phyloP scores from a whole-genome alignment of 2,797 vertebrate species.

The Eutrigla gurnardus region DNA sequence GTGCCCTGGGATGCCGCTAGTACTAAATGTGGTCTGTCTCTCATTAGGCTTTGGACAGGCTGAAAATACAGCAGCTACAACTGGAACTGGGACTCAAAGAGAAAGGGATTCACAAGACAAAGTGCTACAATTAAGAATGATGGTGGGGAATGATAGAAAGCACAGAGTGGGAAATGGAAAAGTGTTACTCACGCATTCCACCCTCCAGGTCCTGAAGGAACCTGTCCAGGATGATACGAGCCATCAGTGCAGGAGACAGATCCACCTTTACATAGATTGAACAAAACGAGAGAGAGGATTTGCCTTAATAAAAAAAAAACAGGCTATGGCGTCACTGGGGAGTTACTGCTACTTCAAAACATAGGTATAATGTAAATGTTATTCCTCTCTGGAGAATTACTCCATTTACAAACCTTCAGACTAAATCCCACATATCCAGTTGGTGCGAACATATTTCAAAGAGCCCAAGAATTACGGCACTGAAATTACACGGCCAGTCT shows the following conservation, averaged over 20 bases:
- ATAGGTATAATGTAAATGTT: slow-evolving; percentile 25
- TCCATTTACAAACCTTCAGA: slow-evolving; percentile 60
- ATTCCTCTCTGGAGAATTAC: slow-evolving; percentile 47
- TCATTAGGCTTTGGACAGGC: slow-evolving; percentile 80
- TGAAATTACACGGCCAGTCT: slow-evolving; percentile 56
- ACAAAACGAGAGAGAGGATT: slow-evolving; percentile 36
- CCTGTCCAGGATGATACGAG: slow-evolving; percentile 93
- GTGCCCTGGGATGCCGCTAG: slow-evolving; percentile 79
- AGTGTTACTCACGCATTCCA: slow-evolving; percentile 87
- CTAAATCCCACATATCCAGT: slow-evolving; percentile 50
- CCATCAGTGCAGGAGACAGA: slow-evolving; percentile 95
- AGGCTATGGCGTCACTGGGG: slow-evolving; percentile 9
- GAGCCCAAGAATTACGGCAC: slow-evolving; percentile 39
- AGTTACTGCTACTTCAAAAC: slow-evolving; percentile 50
- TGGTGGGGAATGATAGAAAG: slow-evolving; percentile 56
- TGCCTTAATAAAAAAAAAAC: slow-evolving; percentile 46
- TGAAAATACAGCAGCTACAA: slow-evolving; percentile 72
- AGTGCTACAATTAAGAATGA: slow-evolving; percentile 74
- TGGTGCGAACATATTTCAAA: slow-evolving; percentile 52
- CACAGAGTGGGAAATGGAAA: slow-evolving; percentile 59
- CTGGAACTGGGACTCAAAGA: slow-evolving; percentile 58
- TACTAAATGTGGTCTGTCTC: slow-evolving; percentile 82
- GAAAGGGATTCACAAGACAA: slow-evolving; percentile 69
- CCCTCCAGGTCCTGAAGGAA: slow-evolving; percentile 90
- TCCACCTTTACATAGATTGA: slow-evolving; percentile 86